Evolutionary conservation across 2,113 vertebrate genomes (phyloP), one percentile per base, ranked within the genome.

Genomic region (Brachypteracias leptosomus): DNA sequence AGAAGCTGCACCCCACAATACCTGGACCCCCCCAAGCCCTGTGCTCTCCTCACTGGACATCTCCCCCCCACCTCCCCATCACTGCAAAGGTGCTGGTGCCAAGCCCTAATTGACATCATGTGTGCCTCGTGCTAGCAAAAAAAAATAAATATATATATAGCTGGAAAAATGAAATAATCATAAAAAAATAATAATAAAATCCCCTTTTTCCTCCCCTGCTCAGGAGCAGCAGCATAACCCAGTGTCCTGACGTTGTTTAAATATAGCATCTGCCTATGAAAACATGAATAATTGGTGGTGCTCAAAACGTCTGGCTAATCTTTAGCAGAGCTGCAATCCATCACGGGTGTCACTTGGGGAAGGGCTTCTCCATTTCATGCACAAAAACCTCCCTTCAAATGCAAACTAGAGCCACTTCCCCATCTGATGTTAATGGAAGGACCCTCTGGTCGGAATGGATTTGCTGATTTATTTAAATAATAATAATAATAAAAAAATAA

Each of bases 241-340:
- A 26, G 68, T 3, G 44, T 79, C 47, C 44, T 2, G 49, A 71
- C 65, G 13, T 70, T 26, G 85, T 90, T 97, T 96, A 96, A 97
- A 95, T 93, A 90, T 86, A 96, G 95, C 85, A 90, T 62, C 90
- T 54, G 54, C 67, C 88, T 88, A 93, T 0, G 92, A 95, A 20
- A 85, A 83, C 90, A 96, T 95, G 96, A 97, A 92, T 96, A 95
- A 96, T 95, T 96, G 94, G 94, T 67, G 38, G 95, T 40, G 93
- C 95, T 96, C 96, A 95, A 97, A 97, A 97, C 91, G 97, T 96
- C 97, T 97, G 97, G 97, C 96, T 97, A 98, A 98, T 98, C 98
- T 97, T 97, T 97, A 98, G 97, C 94, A 97, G 96, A 97, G 90
- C 97, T 98, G 98, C 95, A 97, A 98, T 98, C 97, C 95, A 98